Percentiles rank a stretch among this genome's conserved stretches.
phyloP scores from a whole-genome alignment of 1,140 invertebrate species.

The Vanessa atalanta region DNA sequence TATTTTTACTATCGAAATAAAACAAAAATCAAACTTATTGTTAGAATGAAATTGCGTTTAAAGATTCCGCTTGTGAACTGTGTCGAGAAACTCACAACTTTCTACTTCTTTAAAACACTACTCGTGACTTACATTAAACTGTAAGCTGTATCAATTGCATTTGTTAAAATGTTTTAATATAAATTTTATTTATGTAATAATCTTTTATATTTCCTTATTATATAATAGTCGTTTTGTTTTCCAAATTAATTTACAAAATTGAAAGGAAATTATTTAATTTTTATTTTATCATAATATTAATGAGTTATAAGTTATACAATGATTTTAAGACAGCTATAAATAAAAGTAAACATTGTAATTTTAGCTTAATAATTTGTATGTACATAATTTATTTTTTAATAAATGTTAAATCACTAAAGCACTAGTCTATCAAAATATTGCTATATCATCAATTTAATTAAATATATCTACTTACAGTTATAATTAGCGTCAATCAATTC shows the following conservation, averaged over 20 bases:
- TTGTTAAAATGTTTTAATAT: neutral
- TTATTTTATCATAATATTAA: no score
- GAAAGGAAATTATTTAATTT: no score
- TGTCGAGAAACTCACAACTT: conserved; percentile 25
- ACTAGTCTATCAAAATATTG: neutral
- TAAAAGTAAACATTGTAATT: no score
- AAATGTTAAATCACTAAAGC: no score
- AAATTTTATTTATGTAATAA: neutral
- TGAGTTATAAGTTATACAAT: no score
- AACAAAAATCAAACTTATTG: neutral
- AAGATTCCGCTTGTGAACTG: conserved; percentile 22
- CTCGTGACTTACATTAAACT: conserved; percentile 1
- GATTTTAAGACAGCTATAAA: no score
- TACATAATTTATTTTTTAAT: no score
- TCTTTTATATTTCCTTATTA: neutral
- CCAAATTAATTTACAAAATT: no score
- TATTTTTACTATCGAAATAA: conserved; percentile 3
- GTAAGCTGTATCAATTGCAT: neutral
- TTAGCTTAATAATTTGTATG: no score
- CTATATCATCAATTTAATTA: neutral
- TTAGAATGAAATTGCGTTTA: neutral
- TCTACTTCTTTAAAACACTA: conserved; percentile 17
- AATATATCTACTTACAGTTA: conserved; percentile 9
- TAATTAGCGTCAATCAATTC: neutral
- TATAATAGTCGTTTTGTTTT: no score